A percentile compares a stretch with the other conserved stretches of the same genome.
These are phyloP conservation scores for Caenorhabditis sp. DNA, from an alignment of 2,888 invertebrate genomes.

Conservation along the genomic window DNA sequence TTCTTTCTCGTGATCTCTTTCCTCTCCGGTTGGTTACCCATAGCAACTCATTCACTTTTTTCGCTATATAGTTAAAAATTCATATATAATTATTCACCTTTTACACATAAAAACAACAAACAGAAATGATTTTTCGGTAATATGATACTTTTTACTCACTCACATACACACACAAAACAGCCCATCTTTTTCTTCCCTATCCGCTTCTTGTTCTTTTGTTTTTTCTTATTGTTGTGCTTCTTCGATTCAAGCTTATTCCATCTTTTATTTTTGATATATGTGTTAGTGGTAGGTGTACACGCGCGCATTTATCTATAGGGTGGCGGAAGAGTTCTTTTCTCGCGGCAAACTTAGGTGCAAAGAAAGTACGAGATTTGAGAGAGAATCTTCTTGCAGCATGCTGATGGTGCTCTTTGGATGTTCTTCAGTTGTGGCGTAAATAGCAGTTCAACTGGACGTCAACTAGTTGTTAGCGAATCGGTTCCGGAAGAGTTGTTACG, in stretches of 20 bases:
- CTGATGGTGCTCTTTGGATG: constrained; percentile 58
- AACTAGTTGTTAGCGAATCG: constrained; percentile 52
- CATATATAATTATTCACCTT: background rate
- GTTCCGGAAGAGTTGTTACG: constrained; percentile 30
- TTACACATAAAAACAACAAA: background rate
- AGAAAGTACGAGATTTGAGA: background rate
- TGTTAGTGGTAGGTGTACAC: background rate
- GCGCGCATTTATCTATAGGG: too few species aligned
- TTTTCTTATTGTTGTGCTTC: background rate
- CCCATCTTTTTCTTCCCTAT: background rate
- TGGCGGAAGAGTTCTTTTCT: background rate
- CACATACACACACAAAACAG: too few species aligned
- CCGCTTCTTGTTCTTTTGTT: background rate
- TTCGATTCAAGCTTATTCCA: background rate
- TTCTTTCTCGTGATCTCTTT: too few species aligned
- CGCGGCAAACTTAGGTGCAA: too few species aligned
- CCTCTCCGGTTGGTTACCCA: background rate
- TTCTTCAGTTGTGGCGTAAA: constrained; percentile 63
- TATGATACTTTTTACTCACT: background rate
- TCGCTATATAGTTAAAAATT: background rate
- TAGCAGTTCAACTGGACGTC: constrained; percentile 51
- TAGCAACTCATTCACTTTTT: background rate
- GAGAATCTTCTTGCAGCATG: constrained; percentile 45
- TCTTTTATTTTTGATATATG: background rate
- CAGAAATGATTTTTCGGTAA: background rate